Percentiles rank a stretch among this genome's conserved stretches.
Conservation (phyloP, 1,140 invertebrate species). For the Drosophila teissieri region DNA sequence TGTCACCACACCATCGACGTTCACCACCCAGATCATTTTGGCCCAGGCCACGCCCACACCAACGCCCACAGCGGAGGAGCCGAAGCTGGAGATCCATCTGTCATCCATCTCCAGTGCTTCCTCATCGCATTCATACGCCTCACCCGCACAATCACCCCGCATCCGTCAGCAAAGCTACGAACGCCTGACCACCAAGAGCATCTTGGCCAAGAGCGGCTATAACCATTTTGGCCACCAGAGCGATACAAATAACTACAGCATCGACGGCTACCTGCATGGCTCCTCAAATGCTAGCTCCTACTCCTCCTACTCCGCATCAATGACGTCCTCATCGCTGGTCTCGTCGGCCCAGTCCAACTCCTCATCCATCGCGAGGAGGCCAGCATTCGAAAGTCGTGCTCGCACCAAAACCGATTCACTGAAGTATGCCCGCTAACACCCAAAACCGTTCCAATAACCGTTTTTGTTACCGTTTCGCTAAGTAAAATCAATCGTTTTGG, state of each 20-base stretch:
- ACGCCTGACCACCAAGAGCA: constrained; percentile 70
- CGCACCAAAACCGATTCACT: constrained; percentile 78
- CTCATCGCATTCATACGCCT: constrained; percentile 60
- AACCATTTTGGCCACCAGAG: constrained; percentile 17
- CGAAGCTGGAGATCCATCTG: constrained; percentile 10
- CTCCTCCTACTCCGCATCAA: constrained; percentile 70
- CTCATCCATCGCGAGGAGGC: constrained; percentile 59
- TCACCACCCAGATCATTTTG: constrained; percentile 76
- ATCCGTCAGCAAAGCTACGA: constrained; percentile 44
- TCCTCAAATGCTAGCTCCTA: constrained; percentile 56
- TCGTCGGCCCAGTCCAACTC: constrained; percentile 56
- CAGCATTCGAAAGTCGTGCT: constrained; percentile 66
- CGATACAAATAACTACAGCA: constrained; percentile 56
- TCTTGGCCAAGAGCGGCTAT: constrained; percentile 51
- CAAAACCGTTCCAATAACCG: constrained; percentile 15
- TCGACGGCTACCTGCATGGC: constrained; percentile 72
- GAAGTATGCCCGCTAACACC: constrained; percentile 71
- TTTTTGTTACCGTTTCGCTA: constrained; percentile 27
- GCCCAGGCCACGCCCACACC: constrained; percentile 44
- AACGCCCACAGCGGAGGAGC: constrained; percentile 19
- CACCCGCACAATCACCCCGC: constrained; percentile 59
- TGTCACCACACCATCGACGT: constrained; percentile 74
- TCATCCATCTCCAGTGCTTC: constrained; percentile 61
- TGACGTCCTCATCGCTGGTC: constrained; percentile 68
- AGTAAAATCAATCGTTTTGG: constrained; percentile 23